Conservation (phyloP, 2,888 invertebrate species). For the Cyaniris semiargus region DNA sequence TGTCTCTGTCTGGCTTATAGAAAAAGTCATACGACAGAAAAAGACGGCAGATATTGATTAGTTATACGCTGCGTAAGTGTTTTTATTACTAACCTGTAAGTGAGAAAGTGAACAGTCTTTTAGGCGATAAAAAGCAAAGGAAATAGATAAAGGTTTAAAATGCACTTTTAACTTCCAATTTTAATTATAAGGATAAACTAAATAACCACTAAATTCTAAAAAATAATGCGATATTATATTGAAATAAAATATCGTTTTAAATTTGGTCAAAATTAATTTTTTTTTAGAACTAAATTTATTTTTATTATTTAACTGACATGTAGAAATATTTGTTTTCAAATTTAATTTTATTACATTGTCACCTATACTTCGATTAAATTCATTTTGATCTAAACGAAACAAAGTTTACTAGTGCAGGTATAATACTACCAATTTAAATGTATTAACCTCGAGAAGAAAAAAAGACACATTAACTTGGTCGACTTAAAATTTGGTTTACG, state of each 20-base stretch:
- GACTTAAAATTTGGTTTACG: background rate
- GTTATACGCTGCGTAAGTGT: too few species aligned
- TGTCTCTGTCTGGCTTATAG: too few species aligned
- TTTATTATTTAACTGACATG: background rate
- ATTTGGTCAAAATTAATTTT: background rate
- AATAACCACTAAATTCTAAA: background rate
- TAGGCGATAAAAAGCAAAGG: background rate
- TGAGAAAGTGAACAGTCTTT: background rate
- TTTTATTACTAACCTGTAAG: too few species aligned
- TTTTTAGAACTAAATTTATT: background rate
- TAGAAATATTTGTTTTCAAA: background rate
- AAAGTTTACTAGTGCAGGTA: background rate
- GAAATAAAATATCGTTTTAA: background rate
- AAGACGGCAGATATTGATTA: too few species aligned
- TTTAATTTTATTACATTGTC: background rate
- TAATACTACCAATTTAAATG: background rate
- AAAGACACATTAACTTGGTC: background rate
- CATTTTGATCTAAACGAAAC: background rate
- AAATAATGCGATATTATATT: background rate
- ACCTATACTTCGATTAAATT: background rate
- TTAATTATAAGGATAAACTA: background rate
- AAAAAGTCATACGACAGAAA: too few species aligned
- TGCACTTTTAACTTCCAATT: too few species aligned
- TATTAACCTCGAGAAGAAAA: background rate
- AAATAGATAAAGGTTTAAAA: too few species aligned